Conservation (phyloP, 2,888 invertebrate genomes). For the Apoda limacodes region DNA sequence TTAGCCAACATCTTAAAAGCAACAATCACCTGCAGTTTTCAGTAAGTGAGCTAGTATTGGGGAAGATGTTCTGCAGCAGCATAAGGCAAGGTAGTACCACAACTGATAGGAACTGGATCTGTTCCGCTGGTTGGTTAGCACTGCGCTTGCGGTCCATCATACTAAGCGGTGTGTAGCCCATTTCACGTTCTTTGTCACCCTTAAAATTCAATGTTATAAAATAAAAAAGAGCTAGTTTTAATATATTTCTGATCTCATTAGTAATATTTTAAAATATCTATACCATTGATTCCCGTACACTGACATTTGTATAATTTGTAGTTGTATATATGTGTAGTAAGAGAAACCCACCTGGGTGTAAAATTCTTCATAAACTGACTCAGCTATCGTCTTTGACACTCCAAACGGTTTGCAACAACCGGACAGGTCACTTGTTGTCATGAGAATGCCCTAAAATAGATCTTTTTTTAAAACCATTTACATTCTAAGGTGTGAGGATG, state of each 20-base stretch:
- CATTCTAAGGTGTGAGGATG: no score
- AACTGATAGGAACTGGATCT: conserved; percentile 72
- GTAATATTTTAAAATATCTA: no score
- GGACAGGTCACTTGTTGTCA: conserved; percentile 73
- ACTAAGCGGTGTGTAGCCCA: conserved; percentile 70
- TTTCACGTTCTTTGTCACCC: conserved; percentile 70
- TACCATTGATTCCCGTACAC: no score
- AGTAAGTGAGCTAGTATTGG: conserved; percentile 60
- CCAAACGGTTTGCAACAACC: conserved; percentile 71
- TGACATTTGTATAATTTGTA: no score
- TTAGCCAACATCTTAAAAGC: no score
- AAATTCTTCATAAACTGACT: conserved; percentile 67
- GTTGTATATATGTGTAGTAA: no score
- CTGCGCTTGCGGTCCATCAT: conserved; percentile 74
- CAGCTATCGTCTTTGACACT: conserved; percentile 61
- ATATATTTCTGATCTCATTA: no score
- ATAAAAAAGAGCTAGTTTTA: no score
- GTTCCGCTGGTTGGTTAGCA: conserved; percentile 70
- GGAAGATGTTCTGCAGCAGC: conserved; percentile 61
- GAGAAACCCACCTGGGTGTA: conserved; percentile 65
- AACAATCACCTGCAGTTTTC: conserved; percentile 55
- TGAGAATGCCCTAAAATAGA: conserved; percentile 56
- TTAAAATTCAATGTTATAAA: no score
- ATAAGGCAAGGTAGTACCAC: conserved; percentile 70
- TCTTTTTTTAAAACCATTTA: background rate